phyloP scores from a whole-genome alignment of 2,113 vertebrate species.

The Colius striatus region DNA sequence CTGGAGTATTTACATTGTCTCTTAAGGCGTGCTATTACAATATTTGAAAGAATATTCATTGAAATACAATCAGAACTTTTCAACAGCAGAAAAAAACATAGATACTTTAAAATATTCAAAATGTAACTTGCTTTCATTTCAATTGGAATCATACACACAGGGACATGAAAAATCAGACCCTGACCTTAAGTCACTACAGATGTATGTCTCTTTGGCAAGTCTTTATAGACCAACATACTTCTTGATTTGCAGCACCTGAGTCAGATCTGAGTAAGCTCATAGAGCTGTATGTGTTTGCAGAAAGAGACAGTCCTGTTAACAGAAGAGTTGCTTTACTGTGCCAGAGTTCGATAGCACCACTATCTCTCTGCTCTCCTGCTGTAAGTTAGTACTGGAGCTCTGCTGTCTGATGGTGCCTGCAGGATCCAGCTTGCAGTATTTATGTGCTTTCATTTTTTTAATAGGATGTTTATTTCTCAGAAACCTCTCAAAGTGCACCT shows the following conservation, averaged over 20 bases:
- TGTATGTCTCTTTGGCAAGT: background rate
- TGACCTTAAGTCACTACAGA: background rate
- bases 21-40: background rate
- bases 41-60: background rate
- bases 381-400: accelerated
- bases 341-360: background rate
- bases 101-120: background rate
- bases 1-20: background rate
- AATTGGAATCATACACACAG: background rate
- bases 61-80: background rate
- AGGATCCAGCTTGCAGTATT: background rate
- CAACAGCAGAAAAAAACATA: background rate
- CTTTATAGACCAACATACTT: background rate
- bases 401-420: background rate
- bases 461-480: background rate
- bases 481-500: background rate
- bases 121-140: background rate
- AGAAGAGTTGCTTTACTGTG: background rate
- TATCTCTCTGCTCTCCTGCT: background rate
- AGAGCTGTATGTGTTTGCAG: background rate
- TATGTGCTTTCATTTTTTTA: background rate
- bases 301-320: background rate
- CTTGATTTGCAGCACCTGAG: background rate
- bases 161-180: background rate
- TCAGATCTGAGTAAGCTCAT: background rate